Conservation (phyloP, 2,888 invertebrate species). For the Gymnosoma rotundatum region DNA sequence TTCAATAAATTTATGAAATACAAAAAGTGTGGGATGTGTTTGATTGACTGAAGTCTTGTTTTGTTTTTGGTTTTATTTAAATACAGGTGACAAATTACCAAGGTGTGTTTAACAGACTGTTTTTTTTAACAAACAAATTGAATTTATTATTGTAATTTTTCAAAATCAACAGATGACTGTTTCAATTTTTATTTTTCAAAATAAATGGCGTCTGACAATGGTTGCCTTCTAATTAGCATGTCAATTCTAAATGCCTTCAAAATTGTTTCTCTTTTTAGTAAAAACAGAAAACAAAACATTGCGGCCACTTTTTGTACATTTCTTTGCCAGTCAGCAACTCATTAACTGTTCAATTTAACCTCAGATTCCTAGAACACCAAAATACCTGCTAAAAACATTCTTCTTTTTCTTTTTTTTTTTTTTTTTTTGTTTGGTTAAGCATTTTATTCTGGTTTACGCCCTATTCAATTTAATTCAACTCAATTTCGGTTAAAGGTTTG, state of each 20-base stretch:
- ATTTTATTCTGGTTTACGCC: constrained; percentile 63
- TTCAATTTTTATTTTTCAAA: constrained; percentile 12
- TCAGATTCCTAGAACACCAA: constrained; percentile 59
- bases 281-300: constrained; percentile 11
- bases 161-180: constrained; percentile 56
- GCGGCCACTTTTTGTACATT: neutral
- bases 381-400: neutral
- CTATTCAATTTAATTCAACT: constrained; percentile 28
- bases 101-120: constrained; percentile 55
- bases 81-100: constrained; percentile 69
- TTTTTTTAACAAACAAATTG: constrained; percentile 26
- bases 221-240: constrained; percentile 69
- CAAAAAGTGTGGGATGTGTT: constrained; percentile 46
- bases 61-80: neutral
- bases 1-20: constrained; percentile 3
- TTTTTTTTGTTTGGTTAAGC: constrained; percentile 21
- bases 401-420: neutral
- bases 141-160: constrained; percentile 5
- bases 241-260: constrained; percentile 37
- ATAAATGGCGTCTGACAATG: constrained; percentile 46
- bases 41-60: constrained; percentile 2
- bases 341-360: constrained; percentile 56
- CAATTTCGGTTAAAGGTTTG: constrained; percentile 48
- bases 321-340: constrained; percentile 38
- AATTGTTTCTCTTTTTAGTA: neutral